A percentile compares a stretch with the other conserved stretches of the same genome.
Conservation (phyloP, 2,113 vertebrate genomes). For the Pollachius pollachius region DNA sequence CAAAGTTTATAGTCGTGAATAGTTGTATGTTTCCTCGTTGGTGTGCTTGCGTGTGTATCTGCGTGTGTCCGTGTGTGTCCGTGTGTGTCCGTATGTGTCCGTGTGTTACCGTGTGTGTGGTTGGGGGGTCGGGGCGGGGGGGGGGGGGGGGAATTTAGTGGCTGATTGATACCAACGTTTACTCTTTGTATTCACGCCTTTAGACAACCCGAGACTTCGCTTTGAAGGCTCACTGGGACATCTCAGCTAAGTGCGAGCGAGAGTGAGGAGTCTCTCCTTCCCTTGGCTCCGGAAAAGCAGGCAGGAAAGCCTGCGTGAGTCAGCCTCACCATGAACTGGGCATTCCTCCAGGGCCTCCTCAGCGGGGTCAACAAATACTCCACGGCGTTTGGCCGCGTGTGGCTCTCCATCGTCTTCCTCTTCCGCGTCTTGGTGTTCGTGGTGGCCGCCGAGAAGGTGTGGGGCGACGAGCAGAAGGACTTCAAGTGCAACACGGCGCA, state of each 20-base stretch:
- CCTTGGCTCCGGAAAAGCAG: conserved; percentile 49
- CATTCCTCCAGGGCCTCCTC: conserved; percentile 82
- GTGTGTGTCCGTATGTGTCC: no score
- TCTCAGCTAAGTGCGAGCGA: conserved; percentile 7
- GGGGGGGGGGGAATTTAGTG: no score
- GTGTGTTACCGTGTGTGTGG: no score
- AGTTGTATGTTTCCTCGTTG: no score
- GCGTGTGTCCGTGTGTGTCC: no score
- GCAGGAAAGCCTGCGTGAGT: conserved; percentile 24
- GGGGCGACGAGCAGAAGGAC: conserved; percentile 93
- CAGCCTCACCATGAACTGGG: conserved; percentile 87
- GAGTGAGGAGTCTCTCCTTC: conserved; percentile 20
- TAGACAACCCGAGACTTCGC: background rate
- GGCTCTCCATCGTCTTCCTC: conserved; percentile 93
- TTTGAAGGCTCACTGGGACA: background rate
- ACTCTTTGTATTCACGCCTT: background rate
- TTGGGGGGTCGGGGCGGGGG: no score
- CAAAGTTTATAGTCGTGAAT: no score
- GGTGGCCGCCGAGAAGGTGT: conserved; percentile 89
- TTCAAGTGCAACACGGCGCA: conserved; percentile 91
- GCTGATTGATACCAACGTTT: no score
- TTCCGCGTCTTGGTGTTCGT: conserved; percentile 93
- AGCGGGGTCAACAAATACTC: conserved; percentile 92
- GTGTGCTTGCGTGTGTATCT: no score
- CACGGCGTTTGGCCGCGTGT: conserved; percentile 90